Evolutionary conservation across 2,888 invertebrate species (phyloP), one percentile per base, ranked within the genome.

Genomic region (Petrolisthes cinctipes): DNA sequence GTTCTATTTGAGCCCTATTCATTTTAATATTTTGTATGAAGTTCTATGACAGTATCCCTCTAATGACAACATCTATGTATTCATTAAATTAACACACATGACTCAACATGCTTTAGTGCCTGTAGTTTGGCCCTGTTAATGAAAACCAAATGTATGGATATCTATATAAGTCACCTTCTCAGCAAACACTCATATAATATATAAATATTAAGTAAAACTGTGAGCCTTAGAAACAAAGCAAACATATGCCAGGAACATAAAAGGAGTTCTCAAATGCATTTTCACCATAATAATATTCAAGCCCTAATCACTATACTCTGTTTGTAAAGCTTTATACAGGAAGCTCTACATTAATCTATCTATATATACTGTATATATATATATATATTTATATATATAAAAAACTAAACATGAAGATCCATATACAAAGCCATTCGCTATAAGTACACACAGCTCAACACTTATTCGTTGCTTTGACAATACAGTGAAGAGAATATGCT

Each of bases 311-410:
- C 71, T 71, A 71, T 20, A 71, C 20, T 71, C 71, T 71, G 61
- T 61, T 71, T 71, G 71, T 71, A 71, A 71, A 71, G 71, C 71
- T 71, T 71, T 71, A 71, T 71, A 71, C 71, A 71, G 71, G 71
- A 71, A 71, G 71, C 71, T 71, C 71, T 71, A 71, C 71, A 71
- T 71, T 71, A 71, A 71, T 71, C 71, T 71, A 71, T 71, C 71
- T 71, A 71, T n/a, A 71, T 71, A 71, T 71, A 71, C 71, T 71
- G 71, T 71, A 17, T 71, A 71, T 71, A 11, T 61, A 71, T 71
- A 37, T 37, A 37, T 37, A 37, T 37, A 37, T 37, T 37, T 37
- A 37, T 37, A 37, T 37, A 71, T 71, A 71, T 71, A 71, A 71
- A 71, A 71, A 71, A 71, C 71, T 71, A 71, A 71, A 71, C 71